phyloP scores from a whole-genome alignment of 2,888 invertebrate genomes.

The Lypha dubia region DNA sequence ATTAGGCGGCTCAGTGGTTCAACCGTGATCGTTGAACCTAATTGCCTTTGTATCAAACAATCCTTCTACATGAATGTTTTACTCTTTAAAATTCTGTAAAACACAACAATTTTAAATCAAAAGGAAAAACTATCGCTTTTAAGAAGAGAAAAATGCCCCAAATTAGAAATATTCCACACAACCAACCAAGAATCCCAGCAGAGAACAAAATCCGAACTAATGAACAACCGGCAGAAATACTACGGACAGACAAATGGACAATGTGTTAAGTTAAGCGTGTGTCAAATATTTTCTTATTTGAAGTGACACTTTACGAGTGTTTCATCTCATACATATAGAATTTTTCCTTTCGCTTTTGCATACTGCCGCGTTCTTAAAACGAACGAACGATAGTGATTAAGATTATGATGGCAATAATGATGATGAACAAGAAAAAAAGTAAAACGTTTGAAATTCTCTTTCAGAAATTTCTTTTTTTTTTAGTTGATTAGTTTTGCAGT shows the following conservation, averaged over 20 bases:
- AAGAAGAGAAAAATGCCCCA: neutral
- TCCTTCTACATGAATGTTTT: neutral
- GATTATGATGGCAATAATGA: slow-evolving; percentile 2
- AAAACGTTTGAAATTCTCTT: slow-evolving; percentile 57
- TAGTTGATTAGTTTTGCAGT: slow-evolving; percentile 63
- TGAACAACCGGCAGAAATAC: slow-evolving; percentile 34
- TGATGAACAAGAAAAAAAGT: neutral
- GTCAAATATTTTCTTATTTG: slow-evolving; percentile 72
- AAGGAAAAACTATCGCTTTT: too few relatives aligned
- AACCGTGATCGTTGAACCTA: too few relatives aligned
- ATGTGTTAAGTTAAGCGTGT: slow-evolving; percentile 69
- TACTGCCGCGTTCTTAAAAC: slow-evolving; percentile 49
- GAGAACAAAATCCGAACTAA: slow-evolving; percentile 24
- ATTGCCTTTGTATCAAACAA: too few relatives aligned
- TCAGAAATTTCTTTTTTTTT: slow-evolving; percentile 48
- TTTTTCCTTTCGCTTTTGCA: slow-evolving; percentile 47
- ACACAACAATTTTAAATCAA: neutral
- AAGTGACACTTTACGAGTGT: slow-evolving; percentile 73
- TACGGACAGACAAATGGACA: too few relatives aligned
- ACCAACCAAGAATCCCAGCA: slow-evolving; percentile 22
- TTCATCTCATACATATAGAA: slow-evolving; percentile 68
- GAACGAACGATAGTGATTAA: neutral
- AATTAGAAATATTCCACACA: too few relatives aligned
- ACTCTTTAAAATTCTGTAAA: slow-evolving; percentile 34
- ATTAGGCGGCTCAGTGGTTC: too few relatives aligned